Conservation (phyloP, 2,797 vertebrate species). For the Phoeniculus purpureus region DNA sequence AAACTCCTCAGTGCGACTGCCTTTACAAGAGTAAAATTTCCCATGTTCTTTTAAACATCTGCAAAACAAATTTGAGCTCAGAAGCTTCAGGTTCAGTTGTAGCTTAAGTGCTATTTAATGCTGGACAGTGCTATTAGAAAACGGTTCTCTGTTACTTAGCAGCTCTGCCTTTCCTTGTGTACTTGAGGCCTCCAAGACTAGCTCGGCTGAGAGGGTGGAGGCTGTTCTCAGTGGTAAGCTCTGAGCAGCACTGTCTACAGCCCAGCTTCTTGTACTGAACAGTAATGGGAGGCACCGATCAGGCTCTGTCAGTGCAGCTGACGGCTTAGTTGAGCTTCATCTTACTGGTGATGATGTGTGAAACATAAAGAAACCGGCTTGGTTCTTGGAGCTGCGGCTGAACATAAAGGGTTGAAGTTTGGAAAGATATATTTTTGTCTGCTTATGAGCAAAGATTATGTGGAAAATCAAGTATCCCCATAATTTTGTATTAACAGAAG, state of each 20-base stretch:
- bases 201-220: background rate
- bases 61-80: background rate
- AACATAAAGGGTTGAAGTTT: background rate
- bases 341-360: background rate
- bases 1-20: background rate
- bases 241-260: background rate
- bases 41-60: background rate
- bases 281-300: background rate
- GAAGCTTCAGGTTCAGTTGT: background rate
- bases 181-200: background rate
- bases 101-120: background rate
- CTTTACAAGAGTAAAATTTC: background rate
- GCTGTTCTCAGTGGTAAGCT: background rate
- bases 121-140: background rate
- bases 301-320: background rate
- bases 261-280: background rate
- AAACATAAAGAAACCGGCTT: constrained; percentile 10
- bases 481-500: background rate
- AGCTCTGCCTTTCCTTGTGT: background rate
- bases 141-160: background rate
- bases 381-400: background rate
- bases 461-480: background rate
- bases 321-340: background rate
- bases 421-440: background rate
- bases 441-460: background rate